Percentiles rank a stretch among this genome's conserved stretches.
These are phyloP conservation scores for Pygoscelis antarcticus DNA, from an alignment of 2,113 vertebrate species.

Conservation along the genomic window DNA sequence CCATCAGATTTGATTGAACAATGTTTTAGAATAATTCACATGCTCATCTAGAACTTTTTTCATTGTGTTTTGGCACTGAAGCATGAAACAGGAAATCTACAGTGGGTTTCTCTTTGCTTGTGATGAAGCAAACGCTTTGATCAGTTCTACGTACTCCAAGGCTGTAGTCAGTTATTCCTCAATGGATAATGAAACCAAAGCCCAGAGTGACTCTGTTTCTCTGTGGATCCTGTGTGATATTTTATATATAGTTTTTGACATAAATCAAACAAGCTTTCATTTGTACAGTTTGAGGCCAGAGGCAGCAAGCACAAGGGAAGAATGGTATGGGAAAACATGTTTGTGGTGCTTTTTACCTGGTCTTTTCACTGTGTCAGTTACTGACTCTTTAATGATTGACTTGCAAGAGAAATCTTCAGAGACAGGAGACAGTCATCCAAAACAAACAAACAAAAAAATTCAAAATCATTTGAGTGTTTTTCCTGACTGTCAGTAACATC, in stretches of 20 bases:
- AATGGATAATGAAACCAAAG: constrained; percentile 49
- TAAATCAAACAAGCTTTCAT: constrained; percentile 66
- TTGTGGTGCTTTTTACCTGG: not conserved
- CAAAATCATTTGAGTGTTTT: not conserved
- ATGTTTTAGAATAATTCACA: constrained; percentile 58
- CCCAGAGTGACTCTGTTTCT: constrained; percentile 56
- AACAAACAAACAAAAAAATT: not conserved
- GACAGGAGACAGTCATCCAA: not conserved
- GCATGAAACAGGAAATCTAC: constrained; percentile 63
- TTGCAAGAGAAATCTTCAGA: constrained; percentile 39
- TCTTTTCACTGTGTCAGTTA: constrained; percentile 20
- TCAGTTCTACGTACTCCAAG: constrained; percentile 45
- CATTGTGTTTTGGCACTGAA: constrained; percentile 61
- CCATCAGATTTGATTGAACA: constrained; percentile 53
- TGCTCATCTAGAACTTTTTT: constrained; percentile 56
- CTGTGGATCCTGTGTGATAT: constrained; percentile 55
- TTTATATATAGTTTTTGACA: constrained; percentile 66
- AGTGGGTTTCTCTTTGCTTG: constrained; percentile 58
- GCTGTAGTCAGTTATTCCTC: constrained; percentile 65
- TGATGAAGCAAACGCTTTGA: constrained; percentile 46
- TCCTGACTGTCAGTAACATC: not conserved
- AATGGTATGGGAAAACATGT: constrained; percentile 5
- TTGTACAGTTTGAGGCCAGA: constrained; percentile 54
- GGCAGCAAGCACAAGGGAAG: constrained; percentile 26
- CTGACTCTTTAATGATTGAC: constrained; percentile 25